Conservation (phyloP, 2,888 invertebrate genomes). For the Sympetrum striolatum region DNA sequence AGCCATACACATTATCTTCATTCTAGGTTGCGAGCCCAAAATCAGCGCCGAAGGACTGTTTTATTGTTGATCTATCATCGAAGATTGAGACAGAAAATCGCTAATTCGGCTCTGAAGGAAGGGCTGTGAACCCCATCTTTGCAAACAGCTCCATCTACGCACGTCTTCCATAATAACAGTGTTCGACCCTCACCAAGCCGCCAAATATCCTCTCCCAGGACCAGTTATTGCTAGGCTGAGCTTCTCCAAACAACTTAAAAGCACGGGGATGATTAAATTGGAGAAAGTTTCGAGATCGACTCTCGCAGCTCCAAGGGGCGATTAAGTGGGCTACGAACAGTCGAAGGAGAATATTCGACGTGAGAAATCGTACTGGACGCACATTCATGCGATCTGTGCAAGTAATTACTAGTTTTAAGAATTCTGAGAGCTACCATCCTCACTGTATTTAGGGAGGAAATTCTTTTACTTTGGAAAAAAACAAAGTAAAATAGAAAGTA, state of each 20-base stretch:
- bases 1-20: neutral
- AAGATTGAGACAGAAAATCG: slow-evolving; percentile 8
- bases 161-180: neutral
- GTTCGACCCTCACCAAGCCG: neutral
- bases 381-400: neutral
- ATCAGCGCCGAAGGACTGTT: neutral
- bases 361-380: neutral
- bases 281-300: neutral
- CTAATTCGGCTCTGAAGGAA: neutral
- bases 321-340: neutral
- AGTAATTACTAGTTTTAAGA: neutral
- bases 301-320: neutral
- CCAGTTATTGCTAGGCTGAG: neutral
- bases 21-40: neutral
- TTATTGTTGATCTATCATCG: neutral
- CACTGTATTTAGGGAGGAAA: too few relatives aligned
- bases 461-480: too few relatives aligned
- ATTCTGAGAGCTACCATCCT: too few relatives aligned
- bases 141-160: neutral
- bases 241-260: neutral
- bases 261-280: neutral
- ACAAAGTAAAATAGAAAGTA: too few relatives aligned
- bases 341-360: neutral
- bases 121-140: neutral
- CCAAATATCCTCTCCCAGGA: neutral